A percentile compares a stretch with the other conserved stretches of the same genome.
phyloP scores from a whole-genome alignment of 1,140 invertebrate genomes.

The Ruditapes philippinarum region DNA sequence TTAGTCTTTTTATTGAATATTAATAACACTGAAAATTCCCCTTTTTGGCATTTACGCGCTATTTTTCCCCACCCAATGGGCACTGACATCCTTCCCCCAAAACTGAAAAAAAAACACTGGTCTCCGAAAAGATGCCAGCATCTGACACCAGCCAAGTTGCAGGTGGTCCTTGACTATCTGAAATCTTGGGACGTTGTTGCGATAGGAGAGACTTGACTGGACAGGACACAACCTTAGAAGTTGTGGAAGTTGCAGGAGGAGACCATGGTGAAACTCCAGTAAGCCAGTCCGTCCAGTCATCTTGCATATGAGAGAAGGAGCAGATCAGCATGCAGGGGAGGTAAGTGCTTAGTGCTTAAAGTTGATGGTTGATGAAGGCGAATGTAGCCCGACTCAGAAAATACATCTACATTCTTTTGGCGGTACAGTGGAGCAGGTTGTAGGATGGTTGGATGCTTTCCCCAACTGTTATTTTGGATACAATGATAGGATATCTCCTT shows the following conservation, averaged over 20 bases:
- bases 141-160: background rate
- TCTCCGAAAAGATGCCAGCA: conserved; percentile 28
- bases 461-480: conserved; percentile 34
- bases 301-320: background rate
- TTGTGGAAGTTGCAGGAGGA: background rate
- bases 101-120: background rate
- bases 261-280: conserved; percentile 26
- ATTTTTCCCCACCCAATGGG: too few species aligned
- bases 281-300: conserved; percentile 20
- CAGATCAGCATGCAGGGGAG: conserved; percentile 28
- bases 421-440: conserved; percentile 29
- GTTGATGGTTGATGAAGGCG: background rate
- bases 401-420: conserved; percentile 37
- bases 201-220: conserved; percentile 15
- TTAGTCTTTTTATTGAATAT: too few species aligned
- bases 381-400: conserved; percentile 14
- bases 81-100: too few species aligned
- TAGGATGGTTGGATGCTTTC: conserved; percentile 31
- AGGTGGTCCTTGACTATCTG: background rate
- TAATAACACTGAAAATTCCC: too few species aligned
- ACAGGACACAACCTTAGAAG: background rate
- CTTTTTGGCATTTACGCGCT: too few species aligned
- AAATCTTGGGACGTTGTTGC: background rate
- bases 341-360: conserved; percentile 9
- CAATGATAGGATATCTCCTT: background rate